phyloP scores from a whole-genome alignment of 2,888 invertebrate genomes.

The Polyommatus iphigenia region DNA sequence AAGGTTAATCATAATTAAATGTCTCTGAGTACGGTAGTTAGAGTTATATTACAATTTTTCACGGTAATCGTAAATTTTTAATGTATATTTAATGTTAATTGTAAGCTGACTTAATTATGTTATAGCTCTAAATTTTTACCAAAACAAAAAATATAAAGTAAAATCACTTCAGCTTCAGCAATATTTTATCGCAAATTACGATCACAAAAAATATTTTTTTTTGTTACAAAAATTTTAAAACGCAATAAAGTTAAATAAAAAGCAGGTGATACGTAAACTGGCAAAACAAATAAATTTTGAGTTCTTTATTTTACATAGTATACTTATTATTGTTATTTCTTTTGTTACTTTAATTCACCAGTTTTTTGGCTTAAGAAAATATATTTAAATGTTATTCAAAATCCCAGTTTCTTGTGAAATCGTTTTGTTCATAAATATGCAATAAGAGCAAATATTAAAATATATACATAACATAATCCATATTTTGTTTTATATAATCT shows the following conservation, averaged over 20 bases:
- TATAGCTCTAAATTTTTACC: neutral
- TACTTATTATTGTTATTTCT: too few relatives aligned
- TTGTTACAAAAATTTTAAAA: neutral
- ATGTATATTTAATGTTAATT: neutral
- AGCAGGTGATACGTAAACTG: neutral
- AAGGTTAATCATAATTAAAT: too few relatives aligned
- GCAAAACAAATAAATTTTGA: too few relatives aligned
- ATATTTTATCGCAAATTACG: conserved; percentile 4
- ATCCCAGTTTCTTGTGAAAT: too few relatives aligned
- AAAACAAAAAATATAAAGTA: neutral
- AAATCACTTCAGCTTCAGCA: neutral
- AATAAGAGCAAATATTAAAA: neutral
- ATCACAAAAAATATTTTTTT: neutral
- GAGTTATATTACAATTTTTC: too few relatives aligned
- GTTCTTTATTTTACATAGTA: too few relatives aligned
- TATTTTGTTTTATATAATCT: conserved; percentile 46
- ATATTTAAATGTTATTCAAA: too few relatives aligned
- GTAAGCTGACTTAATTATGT: neutral
- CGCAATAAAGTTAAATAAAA: conserved; percentile 14
- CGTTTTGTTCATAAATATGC: too few relatives aligned
- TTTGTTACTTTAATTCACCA: too few relatives aligned
- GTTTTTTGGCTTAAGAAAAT: too few relatives aligned
- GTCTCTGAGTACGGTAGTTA: too few relatives aligned
- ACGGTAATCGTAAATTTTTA: too few relatives aligned
- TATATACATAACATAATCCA: neutral